phyloP scores from a whole-genome alignment of 2,888 invertebrate species.

The Polietes domitor region DNA sequence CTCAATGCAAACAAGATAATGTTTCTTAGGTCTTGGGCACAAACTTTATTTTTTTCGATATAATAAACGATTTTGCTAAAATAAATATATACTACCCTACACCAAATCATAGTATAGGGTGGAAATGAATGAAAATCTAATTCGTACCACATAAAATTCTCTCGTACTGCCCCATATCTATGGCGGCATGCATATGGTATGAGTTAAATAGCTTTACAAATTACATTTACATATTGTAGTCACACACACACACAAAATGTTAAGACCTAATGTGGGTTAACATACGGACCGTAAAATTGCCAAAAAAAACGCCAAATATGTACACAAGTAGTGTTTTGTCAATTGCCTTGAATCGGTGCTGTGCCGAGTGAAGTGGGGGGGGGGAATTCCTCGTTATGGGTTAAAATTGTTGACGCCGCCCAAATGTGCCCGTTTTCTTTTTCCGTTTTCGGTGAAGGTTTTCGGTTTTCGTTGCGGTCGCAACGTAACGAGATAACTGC shows the following conservation, averaged over 20 bases:
- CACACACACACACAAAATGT: not conserved
- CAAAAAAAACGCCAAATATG: slow-evolving; percentile 11
- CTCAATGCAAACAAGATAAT: too few species aligned
- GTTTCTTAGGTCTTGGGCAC: too few species aligned
- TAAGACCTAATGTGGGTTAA: slow-evolving; percentile 27
- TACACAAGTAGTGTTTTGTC: slow-evolving; percentile 1
- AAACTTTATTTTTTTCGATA: too few species aligned
- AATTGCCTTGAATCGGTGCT: not conserved
- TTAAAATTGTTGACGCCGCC: not conserved
- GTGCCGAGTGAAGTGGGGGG: not conserved
- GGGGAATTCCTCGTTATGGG: not conserved
- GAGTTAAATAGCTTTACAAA: slow-evolving; percentile 39
- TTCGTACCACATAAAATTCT: too few species aligned
- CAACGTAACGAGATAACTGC: not conserved
- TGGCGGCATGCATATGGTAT: not conserved
- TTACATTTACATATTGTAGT: slow-evolving; percentile 32
- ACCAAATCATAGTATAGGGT: too few species aligned
- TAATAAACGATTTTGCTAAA: too few species aligned
- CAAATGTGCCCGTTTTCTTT: not conserved
- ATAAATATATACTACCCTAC: too few species aligned
- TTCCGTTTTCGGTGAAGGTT: not conserved
- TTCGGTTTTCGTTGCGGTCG: not conserved
- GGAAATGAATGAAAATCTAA: too few species aligned
- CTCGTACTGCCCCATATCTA: not conserved
- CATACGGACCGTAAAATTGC: slow-evolving; percentile 41